These are phyloP conservation scores for Phrynocephalus versicolor DNA, from an alignment of 2,113 vertebrate genomes.

Conservation along the genomic window DNA sequence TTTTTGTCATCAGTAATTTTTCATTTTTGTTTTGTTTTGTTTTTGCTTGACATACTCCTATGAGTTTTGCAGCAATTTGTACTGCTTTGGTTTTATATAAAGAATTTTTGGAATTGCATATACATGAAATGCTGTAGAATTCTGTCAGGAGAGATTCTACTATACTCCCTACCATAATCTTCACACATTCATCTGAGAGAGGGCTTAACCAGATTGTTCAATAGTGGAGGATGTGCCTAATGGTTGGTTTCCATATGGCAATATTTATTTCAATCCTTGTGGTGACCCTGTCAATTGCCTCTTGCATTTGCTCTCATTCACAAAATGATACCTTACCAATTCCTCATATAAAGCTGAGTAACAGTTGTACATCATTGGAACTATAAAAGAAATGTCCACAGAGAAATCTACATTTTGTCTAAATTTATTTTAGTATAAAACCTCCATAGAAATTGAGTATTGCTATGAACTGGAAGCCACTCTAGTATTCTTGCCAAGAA, in stretches of 20 bases:
- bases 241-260: background rate
- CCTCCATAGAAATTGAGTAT: fast-evolving
- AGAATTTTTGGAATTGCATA: background rate
- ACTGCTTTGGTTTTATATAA: background rate
- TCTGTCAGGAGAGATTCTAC: background rate
- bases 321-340: slow-evolving; percentile 55
- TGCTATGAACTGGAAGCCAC: too few relatives aligned
- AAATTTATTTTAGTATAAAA: background rate
- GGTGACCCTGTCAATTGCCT: background rate
- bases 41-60: too few relatives aligned
- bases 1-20: too few relatives aligned
- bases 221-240: background rate
- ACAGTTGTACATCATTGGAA: background rate
- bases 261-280: background rate
- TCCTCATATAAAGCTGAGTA: background rate
- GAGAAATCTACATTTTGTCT: background rate
- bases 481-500: too few relatives aligned
- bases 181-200: background rate
- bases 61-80: background rate
- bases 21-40: too few relatives aligned
- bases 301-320: slow-evolving; percentile 38
- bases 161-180: too few relatives aligned
- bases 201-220: background rate
- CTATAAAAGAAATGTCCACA: too few relatives aligned
- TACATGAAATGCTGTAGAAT: background rate